Evolutionary conservation across 2,113 vertebrate genomes (phyloP).

Genomic region (Bettongia penicillata): DNA sequence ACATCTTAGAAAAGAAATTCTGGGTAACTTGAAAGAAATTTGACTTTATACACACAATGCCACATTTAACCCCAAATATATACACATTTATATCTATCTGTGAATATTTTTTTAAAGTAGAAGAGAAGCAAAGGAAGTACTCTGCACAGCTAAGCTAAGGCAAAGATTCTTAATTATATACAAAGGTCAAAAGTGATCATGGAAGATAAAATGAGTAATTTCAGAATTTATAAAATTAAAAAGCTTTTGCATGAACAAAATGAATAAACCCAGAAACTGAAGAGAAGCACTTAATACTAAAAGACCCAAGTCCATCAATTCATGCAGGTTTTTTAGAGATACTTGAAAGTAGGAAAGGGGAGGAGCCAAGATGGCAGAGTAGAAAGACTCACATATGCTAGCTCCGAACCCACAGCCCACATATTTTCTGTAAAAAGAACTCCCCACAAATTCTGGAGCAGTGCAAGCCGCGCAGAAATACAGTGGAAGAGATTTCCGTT

Average conservation of each 20-base stretch:
- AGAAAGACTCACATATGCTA: no score
- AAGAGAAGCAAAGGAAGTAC: neutral
- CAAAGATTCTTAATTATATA: neutral
- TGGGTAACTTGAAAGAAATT: neutral
- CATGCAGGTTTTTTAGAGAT: neutral
- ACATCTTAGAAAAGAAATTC: neutral
- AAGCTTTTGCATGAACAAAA: neutral
- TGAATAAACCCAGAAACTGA: neutral
- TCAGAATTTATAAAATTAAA: neutral
- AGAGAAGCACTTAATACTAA: neutral
- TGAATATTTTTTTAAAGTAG: neutral
- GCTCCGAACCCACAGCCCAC: no score
- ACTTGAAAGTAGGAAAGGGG: no score
- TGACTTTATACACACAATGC: neutral
- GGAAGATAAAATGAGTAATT: neutral
- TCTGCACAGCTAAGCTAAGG: neutral
- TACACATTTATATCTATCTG: neutral
- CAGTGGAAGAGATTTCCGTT: no score
- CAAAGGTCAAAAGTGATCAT: neutral
- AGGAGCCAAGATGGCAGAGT: no score
- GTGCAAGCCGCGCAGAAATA: no score
- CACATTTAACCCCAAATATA: neutral
- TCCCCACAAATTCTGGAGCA: no score
- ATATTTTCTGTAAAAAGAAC: no score
- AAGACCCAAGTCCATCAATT: neutral